Percentiles rank a stretch among this genome's conserved stretches.
phyloP scores from a whole-genome alignment of 2,888 invertebrate genomes.

The Mystacides longicornis region DNA sequence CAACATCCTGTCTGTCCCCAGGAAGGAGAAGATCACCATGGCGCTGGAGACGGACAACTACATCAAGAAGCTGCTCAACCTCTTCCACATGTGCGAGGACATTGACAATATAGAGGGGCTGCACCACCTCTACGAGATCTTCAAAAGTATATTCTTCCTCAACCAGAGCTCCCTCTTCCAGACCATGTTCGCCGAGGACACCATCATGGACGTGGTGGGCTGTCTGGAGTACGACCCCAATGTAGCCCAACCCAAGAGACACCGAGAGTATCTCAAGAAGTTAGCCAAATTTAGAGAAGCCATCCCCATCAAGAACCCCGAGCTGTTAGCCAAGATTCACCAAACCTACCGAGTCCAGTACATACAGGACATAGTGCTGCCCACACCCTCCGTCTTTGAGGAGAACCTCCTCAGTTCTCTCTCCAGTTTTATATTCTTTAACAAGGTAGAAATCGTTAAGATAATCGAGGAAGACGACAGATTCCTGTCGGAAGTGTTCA shows the following conservation, averaged over 20 bases:
- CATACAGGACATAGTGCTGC: constrained; percentile 97
- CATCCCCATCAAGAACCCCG: constrained; percentile 90
- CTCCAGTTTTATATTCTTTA: constrained; percentile 98
- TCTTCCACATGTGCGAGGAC: constrained; percentile 97
- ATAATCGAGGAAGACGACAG: constrained; percentile 96
- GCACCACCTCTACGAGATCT: constrained; percentile 94
- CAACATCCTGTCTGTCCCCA: constrained; percentile 79
- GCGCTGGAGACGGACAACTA: constrained; percentile 93
- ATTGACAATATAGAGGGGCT: constrained; percentile 90
- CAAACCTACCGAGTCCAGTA: constrained; percentile 99
- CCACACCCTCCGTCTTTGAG: constrained; percentile 98
- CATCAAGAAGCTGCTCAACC: constrained; percentile 86
- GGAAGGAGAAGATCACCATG: constrained; percentile 90
- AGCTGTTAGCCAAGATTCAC: constrained; percentile 96
- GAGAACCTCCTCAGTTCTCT: constrained; percentile 97
- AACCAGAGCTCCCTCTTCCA: constrained; percentile 97
- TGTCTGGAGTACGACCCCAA: constrained; percentile 97
- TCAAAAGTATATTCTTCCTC: constrained; percentile 96
- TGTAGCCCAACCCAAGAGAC: constrained; percentile 77
- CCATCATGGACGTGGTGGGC: constrained; percentile 96
- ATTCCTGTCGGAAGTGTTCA: constrained; percentile 91
- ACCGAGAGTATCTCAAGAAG: constrained; percentile 91
- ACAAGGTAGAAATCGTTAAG: constrained; percentile 98
- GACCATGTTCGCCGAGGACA: constrained; percentile 95
- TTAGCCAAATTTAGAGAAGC: constrained; percentile 89